Evolutionary conservation across 2,113 vertebrate genomes (phyloP), one percentile per base, ranked within the genome.

Genomic region (Spheniscus mendiculus): DNA sequence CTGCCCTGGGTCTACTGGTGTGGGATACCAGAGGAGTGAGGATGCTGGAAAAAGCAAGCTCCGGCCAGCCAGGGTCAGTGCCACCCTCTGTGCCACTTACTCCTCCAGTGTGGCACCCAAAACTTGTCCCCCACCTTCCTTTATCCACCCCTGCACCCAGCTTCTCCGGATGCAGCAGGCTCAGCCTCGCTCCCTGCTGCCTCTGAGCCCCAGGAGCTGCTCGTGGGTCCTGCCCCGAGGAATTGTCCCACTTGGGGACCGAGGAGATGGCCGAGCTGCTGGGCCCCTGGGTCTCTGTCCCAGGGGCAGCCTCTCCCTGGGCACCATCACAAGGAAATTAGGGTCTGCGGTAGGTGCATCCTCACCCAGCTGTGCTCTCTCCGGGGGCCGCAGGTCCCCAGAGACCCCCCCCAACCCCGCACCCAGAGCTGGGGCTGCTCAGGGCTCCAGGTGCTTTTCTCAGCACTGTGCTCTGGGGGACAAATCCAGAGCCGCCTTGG

Each of bases 311-410:
- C 6, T 11, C 30, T 34, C 89, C 42, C 22, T 5, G 25, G 42
- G 66, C 53, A 8, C 52, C 9, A 4, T 3, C 55, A 1, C 20
- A 6, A 19, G 47, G 65, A 40, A 27, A 5, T 10, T 3, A 2
- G 40, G 77, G 25, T 11, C 61, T 58, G 47, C 2, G 1, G 16
- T 9, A 18, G 58, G 26, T 18, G n/a, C 56, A 23, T 26, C 50
- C 56, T 26, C 8, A 0, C 86, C 77, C 95, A 87, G 72, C 73
- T 90, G 83, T 2, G 34, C 56, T 15, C 47, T 38, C 86, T 14
- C 40, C 0, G 2, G 65, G 53, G 92, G 7, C 32, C 4, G 1
- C 0, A 1, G 44, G 11, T 29, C 89, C 85, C 71, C n/a, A 21
- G 67, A n/a, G 92, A 30, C 21, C 74, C 44, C 74, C 81, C 87